Percentiles rank a stretch among this genome's conserved stretches.
These are phyloP conservation scores for Equus quagga DNA, from an alignment of 2,113 vertebrate genomes.

Conservation along the genomic window DNA sequence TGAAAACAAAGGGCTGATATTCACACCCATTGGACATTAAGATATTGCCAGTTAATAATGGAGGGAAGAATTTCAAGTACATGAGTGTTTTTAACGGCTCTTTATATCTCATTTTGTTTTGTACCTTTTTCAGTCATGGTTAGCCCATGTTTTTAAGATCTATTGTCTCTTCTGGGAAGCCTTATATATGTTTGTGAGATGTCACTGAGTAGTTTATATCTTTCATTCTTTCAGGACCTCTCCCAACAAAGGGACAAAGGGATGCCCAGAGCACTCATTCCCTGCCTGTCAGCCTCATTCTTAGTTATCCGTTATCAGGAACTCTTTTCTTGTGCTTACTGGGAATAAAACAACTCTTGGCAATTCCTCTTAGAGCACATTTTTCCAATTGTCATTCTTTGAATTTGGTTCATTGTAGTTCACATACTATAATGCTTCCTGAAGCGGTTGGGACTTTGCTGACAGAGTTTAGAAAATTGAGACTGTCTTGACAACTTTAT, in stretches of 20 bases:
- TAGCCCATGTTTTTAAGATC: background rate
- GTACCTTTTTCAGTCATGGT: background rate
- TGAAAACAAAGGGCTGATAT: background rate
- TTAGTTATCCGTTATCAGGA: background rate
- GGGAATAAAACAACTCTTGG: constrained; percentile 12
- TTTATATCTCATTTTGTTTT: background rate
- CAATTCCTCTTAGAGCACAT: background rate
- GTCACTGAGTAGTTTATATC: background rate
- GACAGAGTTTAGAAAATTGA: background rate
- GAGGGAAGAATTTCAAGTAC: background rate
- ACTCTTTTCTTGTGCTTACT: background rate
- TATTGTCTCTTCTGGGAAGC: background rate
- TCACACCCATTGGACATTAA: background rate
- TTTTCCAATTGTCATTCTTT: background rate
- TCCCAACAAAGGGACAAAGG: background rate
- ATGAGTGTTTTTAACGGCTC: background rate
- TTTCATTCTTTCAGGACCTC: background rate
- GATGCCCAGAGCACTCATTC: background rate
- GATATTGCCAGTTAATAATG: background rate
- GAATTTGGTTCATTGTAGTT: background rate
- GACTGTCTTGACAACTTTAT: background rate
- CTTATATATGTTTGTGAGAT: background rate
- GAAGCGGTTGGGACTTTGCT: background rate
- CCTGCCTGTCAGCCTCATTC: background rate
- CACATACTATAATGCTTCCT: background rate